Percentiles rank a stretch among this genome's conserved stretches.
These are phyloP conservation scores for Prorops nasuta DNA, from an alignment of 1,140 invertebrate genomes.

Conservation along the genomic window DNA sequence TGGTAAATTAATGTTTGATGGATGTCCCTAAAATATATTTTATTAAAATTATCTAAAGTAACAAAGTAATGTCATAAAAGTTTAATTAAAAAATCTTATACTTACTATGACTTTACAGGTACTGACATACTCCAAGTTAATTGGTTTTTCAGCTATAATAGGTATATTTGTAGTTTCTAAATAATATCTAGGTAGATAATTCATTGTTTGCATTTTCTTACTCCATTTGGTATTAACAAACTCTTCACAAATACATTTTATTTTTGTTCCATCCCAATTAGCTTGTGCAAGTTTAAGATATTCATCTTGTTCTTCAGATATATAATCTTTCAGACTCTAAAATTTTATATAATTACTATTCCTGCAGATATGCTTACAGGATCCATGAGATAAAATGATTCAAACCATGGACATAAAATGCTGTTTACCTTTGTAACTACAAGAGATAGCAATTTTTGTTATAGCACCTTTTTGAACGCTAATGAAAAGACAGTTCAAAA, in stretches of 20 bases:
- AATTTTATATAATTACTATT: slow-evolving; percentile 5
- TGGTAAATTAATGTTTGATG: slow-evolving; percentile 8
- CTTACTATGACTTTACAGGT: slow-evolving; percentile 23
- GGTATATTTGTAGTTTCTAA: slow-evolving; percentile 26
- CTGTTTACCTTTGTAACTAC: too few species aligned
- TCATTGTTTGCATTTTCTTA: slow-evolving; percentile 18
- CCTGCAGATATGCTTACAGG: too few species aligned
- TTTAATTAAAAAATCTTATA: not conserved
- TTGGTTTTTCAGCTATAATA: slow-evolving; percentile 21
- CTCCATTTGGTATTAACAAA: slow-evolving; percentile 27
- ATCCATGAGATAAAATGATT: too few species aligned
- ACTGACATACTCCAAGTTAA: slow-evolving; percentile 17
- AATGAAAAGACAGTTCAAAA: not conserved
- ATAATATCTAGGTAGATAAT: slow-evolving; percentile 32
- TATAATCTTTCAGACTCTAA: slow-evolving; percentile 21
- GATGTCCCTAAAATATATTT: slow-evolving; percentile 20
- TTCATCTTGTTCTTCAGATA: slow-evolving; percentile 31
- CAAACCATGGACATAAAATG: too few species aligned
- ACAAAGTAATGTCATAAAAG: not conserved
- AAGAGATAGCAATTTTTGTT: too few species aligned
- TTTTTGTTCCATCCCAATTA: slow-evolving; percentile 19
- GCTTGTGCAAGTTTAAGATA: slow-evolving; percentile 27
- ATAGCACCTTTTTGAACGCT: too few species aligned
- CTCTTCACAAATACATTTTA: slow-evolving; percentile 16
- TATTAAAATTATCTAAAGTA: not conserved